These are phyloP conservation scores for Oophaga pumilio DNA, from an alignment of 2,113 vertebrate species.

Conservation along the genomic window DNA sequence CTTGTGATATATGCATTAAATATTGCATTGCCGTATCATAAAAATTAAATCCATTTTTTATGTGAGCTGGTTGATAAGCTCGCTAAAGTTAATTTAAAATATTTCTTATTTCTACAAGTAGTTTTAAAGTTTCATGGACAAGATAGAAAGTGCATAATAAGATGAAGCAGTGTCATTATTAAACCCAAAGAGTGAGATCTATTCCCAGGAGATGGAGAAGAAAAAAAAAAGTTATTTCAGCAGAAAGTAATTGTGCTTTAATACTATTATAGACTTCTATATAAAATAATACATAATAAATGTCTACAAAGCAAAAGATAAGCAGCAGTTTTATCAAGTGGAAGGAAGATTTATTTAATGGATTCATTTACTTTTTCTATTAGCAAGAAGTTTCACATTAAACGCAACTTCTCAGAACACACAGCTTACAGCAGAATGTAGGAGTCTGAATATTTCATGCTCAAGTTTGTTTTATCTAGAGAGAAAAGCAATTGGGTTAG, in stretches of 20 bases:
- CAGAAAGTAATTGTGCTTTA: background rate
- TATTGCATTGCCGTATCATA: background rate
- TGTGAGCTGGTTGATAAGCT: background rate
- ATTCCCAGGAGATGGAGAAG: conserved; percentile 44
- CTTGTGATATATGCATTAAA: conserved; percentile 2
- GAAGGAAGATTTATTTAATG: conserved; percentile 20
- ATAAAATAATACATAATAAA: conserved; percentile 15
- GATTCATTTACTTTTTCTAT: conserved; percentile 37
- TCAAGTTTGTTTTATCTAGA: conserved; percentile 39
- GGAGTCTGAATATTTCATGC: conserved; percentile 34
- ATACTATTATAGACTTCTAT: background rate
- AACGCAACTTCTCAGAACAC: conserved; percentile 50
- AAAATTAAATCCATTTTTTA: conserved; percentile 1
- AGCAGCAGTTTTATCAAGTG: conserved; percentile 6
- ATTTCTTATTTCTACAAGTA: conserved; percentile 6
- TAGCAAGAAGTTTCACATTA: conserved; percentile 33
- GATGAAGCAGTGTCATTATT: conserved; percentile 2
- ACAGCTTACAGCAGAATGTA: conserved; percentile 47
- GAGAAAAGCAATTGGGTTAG: conserved; percentile 18
- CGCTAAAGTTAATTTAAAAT: conserved; percentile 12
- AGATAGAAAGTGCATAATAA: conserved; percentile 2
- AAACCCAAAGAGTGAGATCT: background rate
- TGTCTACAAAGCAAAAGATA: conserved; percentile 25
- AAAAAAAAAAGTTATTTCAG: background rate
- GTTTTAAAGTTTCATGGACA: conserved; percentile 12